Base-by-base conservation (phyloP, 2,797 vertebrate species). In the Momotus momota region DNA sequence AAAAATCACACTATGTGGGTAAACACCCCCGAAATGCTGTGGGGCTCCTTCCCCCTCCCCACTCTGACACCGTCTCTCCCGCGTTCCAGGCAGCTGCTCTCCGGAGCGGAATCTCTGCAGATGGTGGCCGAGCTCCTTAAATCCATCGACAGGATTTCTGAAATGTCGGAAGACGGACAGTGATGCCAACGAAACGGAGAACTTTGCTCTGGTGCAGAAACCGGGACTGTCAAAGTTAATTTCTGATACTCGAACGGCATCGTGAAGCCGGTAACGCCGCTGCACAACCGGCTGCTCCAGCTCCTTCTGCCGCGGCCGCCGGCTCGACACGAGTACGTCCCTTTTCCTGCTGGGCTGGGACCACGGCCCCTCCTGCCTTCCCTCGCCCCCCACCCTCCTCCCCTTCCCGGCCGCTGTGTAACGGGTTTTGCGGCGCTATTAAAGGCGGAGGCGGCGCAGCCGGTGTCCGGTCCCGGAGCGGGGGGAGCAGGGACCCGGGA, bases 131-230 rank as follows among this genome's bases (percentile, higher is more conserved):
- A 99, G 33, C 97, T 99, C 40, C 97, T 99, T 7, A 96, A 95
- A 55, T 99, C 98, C 33, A 98, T 99, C 26, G 98, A 99, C 93
- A 98, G 97, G 67, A 98, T 99, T 33, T 95, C 97, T 0, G 98
- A 98, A 58, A 33, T 97, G 49, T 71, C 97, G 2, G 79, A 96
- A 11, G 94, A 92, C 0, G 86, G 82, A 15, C 90, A 65, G 6
- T 97, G 86, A 88, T 49, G 65, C 46, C 1, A 12, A 9, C 4
- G 2, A 2, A 22, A 20, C 0, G 0, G 16, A 40, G 61, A n/a
- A 40, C 89, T 91, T 45, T 6, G 52, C 41, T 60, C 69, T 45
- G 5, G 1, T 22, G 17, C 1, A 7, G 48, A 49, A 73, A 70
- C 46, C 10, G 0, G 33, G 21, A 27, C 65, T 62, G 27, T 29